Evolutionary conservation across 2,888 invertebrate genomes (phyloP).

Genomic region (Aquatica leii): DNA sequence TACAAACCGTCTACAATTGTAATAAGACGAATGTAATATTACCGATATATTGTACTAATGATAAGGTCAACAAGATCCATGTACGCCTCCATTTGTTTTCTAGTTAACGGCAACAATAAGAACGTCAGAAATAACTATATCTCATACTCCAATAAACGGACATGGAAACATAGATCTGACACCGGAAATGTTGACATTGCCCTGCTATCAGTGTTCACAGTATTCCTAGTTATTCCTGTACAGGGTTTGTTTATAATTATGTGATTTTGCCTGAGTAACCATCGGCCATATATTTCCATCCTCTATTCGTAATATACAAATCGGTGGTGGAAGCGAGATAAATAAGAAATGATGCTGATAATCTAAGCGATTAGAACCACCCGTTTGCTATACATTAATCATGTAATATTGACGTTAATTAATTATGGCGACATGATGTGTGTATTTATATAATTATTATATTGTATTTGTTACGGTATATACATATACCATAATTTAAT

Average conservation of each 20-base stretch:
- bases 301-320: slow-evolving; percentile 1
- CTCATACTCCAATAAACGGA: slow-evolving; percentile 44
- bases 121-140: slow-evolving; percentile 48
- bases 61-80: slow-evolving; percentile 2
- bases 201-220: slow-evolving; percentile 48
- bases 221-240: slow-evolving; percentile 29
- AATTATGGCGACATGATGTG: slow-evolving; percentile 57
- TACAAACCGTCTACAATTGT: no score
- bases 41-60: not conserved
- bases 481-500: slow-evolving; percentile 53
- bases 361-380: slow-evolving; percentile 45
- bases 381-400: slow-evolving; percentile 55
- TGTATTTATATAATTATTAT: slow-evolving; percentile 60
- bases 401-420: slow-evolving; percentile 59
- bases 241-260: slow-evolving; percentile 30
- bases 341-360: slow-evolving; percentile 42
- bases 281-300: slow-evolving; percentile 14
- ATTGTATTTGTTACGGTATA: slow-evolving; percentile 53
- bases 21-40: no score
- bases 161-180: slow-evolving; percentile 54
- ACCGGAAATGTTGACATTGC: slow-evolving; percentile 56
- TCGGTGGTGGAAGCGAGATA: slow-evolving; percentile 21
- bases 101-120: not conserved
- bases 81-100: not conserved
- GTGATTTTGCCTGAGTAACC: slow-evolving; percentile 19